These are phyloP conservation scores for Aurelia coerulea DNA, from an alignment of 30 jellyfish, hydroid and myxozoan species.

Conservation along the genomic window DNA sequence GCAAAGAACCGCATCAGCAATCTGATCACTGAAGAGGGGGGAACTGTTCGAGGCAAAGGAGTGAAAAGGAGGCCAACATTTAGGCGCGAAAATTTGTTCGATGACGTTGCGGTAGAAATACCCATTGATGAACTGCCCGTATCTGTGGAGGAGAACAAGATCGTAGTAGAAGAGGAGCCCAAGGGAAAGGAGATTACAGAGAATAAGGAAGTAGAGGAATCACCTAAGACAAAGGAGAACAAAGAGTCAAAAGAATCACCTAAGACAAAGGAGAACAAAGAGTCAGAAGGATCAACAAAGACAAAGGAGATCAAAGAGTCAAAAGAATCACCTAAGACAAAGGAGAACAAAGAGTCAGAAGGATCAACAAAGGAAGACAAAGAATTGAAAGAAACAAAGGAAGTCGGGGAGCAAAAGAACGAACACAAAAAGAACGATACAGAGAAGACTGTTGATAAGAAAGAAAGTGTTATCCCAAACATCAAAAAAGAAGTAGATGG, in stretches of 20 bases:
- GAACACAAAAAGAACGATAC: not conserved
- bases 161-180: not conserved
- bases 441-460: not conserved
- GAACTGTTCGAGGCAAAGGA: slow-evolving; percentile 16
- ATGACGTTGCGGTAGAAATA: slow-evolving; percentile 63
- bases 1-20: slow-evolving; percentile 85
- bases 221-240: slow-evolving; percentile 1
- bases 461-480: not conserved
- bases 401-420: not conserved
- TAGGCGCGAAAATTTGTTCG: slow-evolving; percentile 34
- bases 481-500: not conserved
- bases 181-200: slow-evolving; percentile 8
- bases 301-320: not conserved
- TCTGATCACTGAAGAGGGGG: slow-evolving; percentile 32
- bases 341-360: not conserved
- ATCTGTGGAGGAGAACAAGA: slow-evolving; percentile 19
- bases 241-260: not conserved
- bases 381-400: not conserved
- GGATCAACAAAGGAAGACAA: not conserved
- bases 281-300: not conserved
- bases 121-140: slow-evolving; percentile 58
- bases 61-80: slow-evolving; percentile 78
- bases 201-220: slow-evolving; percentile 1
- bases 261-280: not conserved
- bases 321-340: not conserved